These are phyloP conservation scores for Asbolus verrucosus DNA, from an alignment of 1,140 invertebrate species.

Conservation along the genomic window DNA sequence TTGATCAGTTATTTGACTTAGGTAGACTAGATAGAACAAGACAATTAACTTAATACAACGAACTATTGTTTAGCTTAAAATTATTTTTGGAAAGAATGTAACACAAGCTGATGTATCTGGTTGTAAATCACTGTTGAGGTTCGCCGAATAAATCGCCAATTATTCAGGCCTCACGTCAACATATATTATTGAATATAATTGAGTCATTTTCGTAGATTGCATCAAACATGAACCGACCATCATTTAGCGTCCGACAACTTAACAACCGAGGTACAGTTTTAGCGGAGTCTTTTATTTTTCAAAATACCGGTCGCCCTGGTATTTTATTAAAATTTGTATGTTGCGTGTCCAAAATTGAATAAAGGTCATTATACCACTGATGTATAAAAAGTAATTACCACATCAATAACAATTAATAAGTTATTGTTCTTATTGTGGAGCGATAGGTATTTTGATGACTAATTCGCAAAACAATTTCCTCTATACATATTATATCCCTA, in stretches of 20 bases:
- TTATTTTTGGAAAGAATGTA: conserved; percentile 3
- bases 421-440: conserved; percentile 14
- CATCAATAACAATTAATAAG: conserved; percentile 32
- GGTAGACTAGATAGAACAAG: too few species aligned
- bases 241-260: conserved; percentile 35
- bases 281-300: conserved; percentile 17
- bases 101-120: not conserved
- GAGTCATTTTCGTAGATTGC: conserved; percentile 34
- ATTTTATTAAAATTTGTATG: conserved; percentile 32
- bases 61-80: too few species aligned
- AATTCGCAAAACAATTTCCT: not conserved
- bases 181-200: conserved; percentile 37
- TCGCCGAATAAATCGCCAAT: conserved; percentile 32
- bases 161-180: conserved; percentile 35
- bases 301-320: conserved; percentile 26
- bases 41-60: too few species aligned
- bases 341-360: conserved; percentile 33
- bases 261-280: conserved; percentile 35
- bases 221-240: conserved; percentile 35
- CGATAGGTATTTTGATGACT: conserved; percentile 5
- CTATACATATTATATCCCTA: too few species aligned
- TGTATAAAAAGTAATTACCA: conserved; percentile 17
- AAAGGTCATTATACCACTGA: conserved; percentile 23
- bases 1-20: too few species aligned
- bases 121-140: conserved; percentile 22